phyloP scores from a whole-genome alignment of 2,113 vertebrate species.

The Catharus bicknelli region DNA sequence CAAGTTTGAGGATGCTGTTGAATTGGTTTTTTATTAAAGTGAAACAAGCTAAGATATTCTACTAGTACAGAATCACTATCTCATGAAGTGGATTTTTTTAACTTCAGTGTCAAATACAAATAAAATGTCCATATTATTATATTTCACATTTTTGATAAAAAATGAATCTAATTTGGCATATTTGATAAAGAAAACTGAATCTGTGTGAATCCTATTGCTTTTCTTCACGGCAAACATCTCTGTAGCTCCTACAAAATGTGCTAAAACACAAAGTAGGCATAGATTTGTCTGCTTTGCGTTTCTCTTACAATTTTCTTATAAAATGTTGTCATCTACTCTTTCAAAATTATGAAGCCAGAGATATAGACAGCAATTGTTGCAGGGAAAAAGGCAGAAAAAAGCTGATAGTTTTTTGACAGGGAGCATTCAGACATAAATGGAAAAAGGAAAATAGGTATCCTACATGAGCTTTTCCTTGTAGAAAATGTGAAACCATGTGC shows the following conservation, averaged over 20 bases:
- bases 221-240: background rate
- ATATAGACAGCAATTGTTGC: background rate
- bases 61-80: background rate
- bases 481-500: background rate
- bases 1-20: background rate
- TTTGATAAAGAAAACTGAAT: background rate
- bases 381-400: background rate
- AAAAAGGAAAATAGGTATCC: background rate
- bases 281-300: background rate
- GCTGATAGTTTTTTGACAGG: background rate
- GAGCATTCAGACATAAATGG: background rate
- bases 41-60: background rate
- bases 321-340: background rate
- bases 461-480: background rate
- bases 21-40: background rate
- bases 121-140: background rate
- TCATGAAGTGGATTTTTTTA: background rate
- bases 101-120: background rate
- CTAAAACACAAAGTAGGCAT: background rate
- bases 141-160: background rate
- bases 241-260: background rate
- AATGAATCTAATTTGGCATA: background rate
- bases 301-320: background rate
- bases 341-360: background rate
- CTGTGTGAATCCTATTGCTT: background rate